Conservation (phyloP, 2,113 vertebrate genomes). For the Turnix velox region DNA sequence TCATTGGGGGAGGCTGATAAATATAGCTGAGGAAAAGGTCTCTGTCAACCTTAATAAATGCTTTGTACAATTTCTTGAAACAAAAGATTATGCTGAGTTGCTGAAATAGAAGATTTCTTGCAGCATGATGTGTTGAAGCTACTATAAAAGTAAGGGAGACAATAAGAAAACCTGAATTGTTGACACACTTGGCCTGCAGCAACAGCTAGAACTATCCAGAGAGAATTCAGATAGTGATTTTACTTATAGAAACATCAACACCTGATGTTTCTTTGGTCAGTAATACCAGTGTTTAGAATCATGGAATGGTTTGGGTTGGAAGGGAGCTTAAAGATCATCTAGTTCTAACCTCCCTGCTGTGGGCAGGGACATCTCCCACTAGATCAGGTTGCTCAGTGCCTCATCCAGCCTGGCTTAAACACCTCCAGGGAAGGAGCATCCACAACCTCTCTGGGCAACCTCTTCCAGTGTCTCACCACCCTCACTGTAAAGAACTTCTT, state of each 20-base stretch:
- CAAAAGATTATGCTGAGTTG: not conserved
- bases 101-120: conserved; percentile 22
- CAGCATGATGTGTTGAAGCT: not conserved
- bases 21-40: conserved; percentile 35
- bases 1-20: not conserved
- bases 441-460: too few relatives aligned
- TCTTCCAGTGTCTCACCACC: too few relatives aligned
- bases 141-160: not conserved
- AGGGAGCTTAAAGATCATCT: too few relatives aligned
- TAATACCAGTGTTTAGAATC: not conserved
- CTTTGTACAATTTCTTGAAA: not conserved
- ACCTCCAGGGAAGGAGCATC: too few relatives aligned
- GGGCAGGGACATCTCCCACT: too few relatives aligned
- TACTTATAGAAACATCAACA: not conserved
- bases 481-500: too few relatives aligned
- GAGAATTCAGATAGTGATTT: not conserved
- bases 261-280: not conserved
- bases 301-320: too few relatives aligned
- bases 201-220: not conserved
- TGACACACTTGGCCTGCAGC: not conserved
- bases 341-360: too few relatives aligned
- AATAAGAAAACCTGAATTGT: not conserved
- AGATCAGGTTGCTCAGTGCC: too few relatives aligned
- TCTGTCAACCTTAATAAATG: conserved; percentile 20
- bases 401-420: too few relatives aligned